phyloP scores from a whole-genome alignment of 2,888 invertebrate genomes.

The Macrosiphum euphorbiae region DNA sequence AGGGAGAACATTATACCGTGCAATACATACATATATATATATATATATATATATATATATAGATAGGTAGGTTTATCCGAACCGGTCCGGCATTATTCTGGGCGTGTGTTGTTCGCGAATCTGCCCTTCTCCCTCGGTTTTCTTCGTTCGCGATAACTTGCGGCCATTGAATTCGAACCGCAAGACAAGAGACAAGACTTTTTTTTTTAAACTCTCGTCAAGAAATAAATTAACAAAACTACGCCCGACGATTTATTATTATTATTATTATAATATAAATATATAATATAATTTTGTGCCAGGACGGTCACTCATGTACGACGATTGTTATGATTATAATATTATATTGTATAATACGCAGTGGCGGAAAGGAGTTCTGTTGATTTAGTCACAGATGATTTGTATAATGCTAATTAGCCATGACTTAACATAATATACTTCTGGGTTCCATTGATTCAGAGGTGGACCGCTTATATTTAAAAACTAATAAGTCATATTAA shows the following conservation, averaged over 20 bases:
- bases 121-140: conserved; percentile 16
- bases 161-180: conserved; percentile 17
- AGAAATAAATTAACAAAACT: neutral
- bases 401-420: too few relatives aligned
- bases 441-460: too few relatives aligned
- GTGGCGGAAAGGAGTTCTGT: neutral
- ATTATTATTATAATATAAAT: neutral
- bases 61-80: neutral
- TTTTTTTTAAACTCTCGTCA: neutral
- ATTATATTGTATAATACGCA: neutral
- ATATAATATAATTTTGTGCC: neutral
- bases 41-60: neutral
- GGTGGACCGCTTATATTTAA: too few relatives aligned
- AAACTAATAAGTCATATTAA: too few relatives aligned
- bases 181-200: neutral
- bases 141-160: too few relatives aligned
- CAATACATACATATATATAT: neutral
- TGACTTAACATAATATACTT: too few relatives aligned
- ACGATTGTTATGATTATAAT: neutral
- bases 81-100: conserved; percentile 44
- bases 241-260: neutral
- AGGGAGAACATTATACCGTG: neutral
- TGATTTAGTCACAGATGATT: neutral
- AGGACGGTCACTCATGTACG: neutral
- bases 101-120: conserved; percentile 52